Conservation (phyloP, 2,888 invertebrate species). For the Neocrepidodera transversa region DNA sequence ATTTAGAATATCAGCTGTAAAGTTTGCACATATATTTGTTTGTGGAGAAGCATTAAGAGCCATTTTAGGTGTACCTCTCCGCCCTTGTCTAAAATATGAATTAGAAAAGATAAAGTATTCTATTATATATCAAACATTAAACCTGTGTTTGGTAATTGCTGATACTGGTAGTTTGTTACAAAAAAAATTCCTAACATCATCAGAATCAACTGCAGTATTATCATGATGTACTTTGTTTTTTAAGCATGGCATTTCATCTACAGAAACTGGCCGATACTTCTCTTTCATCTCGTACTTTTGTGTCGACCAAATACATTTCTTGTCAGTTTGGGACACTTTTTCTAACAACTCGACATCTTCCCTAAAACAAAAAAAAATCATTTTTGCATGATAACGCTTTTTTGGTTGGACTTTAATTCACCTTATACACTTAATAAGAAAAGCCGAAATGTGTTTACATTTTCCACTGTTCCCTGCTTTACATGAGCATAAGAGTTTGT, state of each 20-base stretch:
- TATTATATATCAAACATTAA: slow-evolving; percentile 5
- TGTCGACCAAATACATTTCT: slow-evolving; percentile 3
- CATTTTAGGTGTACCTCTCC: not conserved
- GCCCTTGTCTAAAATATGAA: slow-evolving; percentile 1
- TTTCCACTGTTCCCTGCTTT: no score
- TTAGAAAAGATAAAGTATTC: not conserved
- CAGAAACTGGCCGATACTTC: slow-evolving; percentile 1
- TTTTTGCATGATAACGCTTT: no score
- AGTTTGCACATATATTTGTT: not conserved
- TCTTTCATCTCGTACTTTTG: slow-evolving; percentile 6
- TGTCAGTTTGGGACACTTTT: slow-evolving; percentile 3
- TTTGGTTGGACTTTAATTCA: no score
- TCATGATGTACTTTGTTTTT: not conserved
- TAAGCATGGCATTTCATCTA: slow-evolving; percentile 7
- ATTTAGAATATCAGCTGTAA: slow-evolving; percentile 4
- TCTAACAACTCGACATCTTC: no score
- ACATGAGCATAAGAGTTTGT: no score
- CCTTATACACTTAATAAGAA: not conserved
- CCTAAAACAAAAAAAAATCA: no score
- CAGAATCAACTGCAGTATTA: not conserved
- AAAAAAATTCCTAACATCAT: slow-evolving; percentile 3
- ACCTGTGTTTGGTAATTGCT: slow-evolving; percentile 10
- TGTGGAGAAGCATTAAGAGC: slow-evolving; percentile 1
- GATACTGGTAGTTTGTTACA: slow-evolving; percentile 1
- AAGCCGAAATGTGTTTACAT: not conserved